Evolutionary conservation across 64 coral and sea anemone genomes (phyloP).

Genomic region (Orbicella faveolata): DNA sequence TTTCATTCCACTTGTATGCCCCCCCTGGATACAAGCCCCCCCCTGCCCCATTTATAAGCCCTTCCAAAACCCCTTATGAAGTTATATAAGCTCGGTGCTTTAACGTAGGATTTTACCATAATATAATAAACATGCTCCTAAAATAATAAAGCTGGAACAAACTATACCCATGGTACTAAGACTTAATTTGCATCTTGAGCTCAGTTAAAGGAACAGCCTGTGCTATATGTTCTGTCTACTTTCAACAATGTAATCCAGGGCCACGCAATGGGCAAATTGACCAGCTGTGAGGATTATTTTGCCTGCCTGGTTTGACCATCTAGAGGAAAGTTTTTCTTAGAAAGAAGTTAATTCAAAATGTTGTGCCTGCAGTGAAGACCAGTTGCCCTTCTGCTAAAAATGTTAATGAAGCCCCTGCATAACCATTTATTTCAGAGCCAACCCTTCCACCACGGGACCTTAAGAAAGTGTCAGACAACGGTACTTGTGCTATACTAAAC

Average conservation of each 20-base stretch:
- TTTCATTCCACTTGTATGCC: too few species aligned
- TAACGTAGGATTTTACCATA: too few species aligned
- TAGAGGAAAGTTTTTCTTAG: background rate
- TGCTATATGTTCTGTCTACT: background rate
- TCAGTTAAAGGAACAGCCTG: background rate
- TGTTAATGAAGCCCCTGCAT: background rate
- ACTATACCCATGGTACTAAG: too few species aligned
- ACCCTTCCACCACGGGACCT: slow-evolving; percentile 34
- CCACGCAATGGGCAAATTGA: too few species aligned
- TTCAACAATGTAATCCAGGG: background rate
- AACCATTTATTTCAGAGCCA: slow-evolving; percentile 34
- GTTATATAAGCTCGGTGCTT: too few species aligned
- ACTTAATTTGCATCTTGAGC: too few species aligned
- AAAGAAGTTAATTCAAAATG: background rate
- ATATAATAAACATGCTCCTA: too few species aligned
- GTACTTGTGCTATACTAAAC: slow-evolving; percentile 7
- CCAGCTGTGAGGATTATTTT: background rate
- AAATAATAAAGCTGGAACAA: too few species aligned
- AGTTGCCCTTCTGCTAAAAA: background rate
- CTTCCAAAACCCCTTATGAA: too few species aligned
- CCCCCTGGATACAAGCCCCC: too few species aligned
- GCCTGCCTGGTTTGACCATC: background rate
- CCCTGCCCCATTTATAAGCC: too few species aligned
- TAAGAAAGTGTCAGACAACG: slow-evolving; percentile 3
- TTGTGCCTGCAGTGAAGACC: background rate